Evolutionary conservation across 2,888 invertebrate species (phyloP), one percentile per base, ranked within the genome.

Genomic region (Ctena decussata): DNA sequence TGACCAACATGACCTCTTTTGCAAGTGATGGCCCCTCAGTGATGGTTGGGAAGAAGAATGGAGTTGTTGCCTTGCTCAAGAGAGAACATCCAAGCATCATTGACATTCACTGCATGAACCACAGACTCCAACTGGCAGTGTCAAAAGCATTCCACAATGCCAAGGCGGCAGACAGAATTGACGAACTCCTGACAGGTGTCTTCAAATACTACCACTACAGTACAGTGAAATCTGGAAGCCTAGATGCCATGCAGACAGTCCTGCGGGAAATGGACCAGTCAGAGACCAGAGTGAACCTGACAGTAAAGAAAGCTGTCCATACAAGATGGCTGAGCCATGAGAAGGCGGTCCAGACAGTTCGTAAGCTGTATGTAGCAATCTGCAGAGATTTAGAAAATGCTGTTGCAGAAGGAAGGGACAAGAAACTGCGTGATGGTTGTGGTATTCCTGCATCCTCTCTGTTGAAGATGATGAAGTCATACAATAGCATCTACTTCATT

Each of bases 191-290:
- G 3, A 76, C 49, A 24, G 81, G 35, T 1, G 65, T 88, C 5
- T 83, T 79, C 37, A 88, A 83, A 37, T 87, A 82, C 46, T 84
- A 87, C 57, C 79, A 85, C 49, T 86, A 86, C 86, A 84, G 83
- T 18, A 84, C 84, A 32, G 81, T 84, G 12, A 77, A 75, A 49
- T 76, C 79, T 18, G 79, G 57, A 21, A 86, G 76, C 60, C 65
- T 85, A n/a, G 46, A 87, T 49, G 72, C 81, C 15, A 79, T 87
- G 1, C 83, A 87, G 76, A 79, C 46, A 21, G 32, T 81, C 12
- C 30, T 87, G n/a, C 74, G 78, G 41, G 85, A 87, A 5, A 80
- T 65, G 0, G 77, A 77, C 30, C 80, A 82, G 30, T 15, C 71
- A 32, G 87, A 84, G 27, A 27, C 0, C 12, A 21, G 37, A 5